Conservation (phyloP, 2,113 vertebrate species). For the Rhombomys opimus region DNA sequence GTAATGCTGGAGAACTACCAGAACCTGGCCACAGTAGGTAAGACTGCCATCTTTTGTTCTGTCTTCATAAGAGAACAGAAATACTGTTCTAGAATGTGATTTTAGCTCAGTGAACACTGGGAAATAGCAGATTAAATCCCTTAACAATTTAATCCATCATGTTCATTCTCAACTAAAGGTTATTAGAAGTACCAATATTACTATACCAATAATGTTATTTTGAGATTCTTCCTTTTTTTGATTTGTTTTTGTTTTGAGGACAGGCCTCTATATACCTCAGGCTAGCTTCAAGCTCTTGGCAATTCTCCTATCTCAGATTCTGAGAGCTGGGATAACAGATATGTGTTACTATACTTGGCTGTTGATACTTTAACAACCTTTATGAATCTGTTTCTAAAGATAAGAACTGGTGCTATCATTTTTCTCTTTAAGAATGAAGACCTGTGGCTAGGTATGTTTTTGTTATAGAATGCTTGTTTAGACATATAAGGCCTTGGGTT, state of each 20-base stretch:
- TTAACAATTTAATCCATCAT: background rate
- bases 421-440: background rate
- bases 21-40: conserved; percentile 59
- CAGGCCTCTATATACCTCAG: background rate
- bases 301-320: background rate
- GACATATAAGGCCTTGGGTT: background rate
- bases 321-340: background rate
- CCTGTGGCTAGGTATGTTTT: background rate
- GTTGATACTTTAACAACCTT: background rate
- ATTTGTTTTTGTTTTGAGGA: background rate
- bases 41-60: background rate
- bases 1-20: conserved; percentile 65
- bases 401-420: background rate
- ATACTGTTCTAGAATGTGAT: background rate
- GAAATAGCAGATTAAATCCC: background rate
- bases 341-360: background rate
- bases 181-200: background rate
- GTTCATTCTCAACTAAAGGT: background rate
- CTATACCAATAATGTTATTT: background rate
- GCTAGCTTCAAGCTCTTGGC: background rate
- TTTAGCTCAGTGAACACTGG: background rate
- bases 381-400: background rate
- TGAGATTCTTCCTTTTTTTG: background rate
- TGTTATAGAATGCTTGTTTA: background rate
- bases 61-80: background rate